A percentile compares a stretch with the other conserved stretches of the same genome.
Evolutionary conservation across 2,888 invertebrate genomes (phyloP).

Genomic region (Eudasyphora cyanicolor): DNA sequence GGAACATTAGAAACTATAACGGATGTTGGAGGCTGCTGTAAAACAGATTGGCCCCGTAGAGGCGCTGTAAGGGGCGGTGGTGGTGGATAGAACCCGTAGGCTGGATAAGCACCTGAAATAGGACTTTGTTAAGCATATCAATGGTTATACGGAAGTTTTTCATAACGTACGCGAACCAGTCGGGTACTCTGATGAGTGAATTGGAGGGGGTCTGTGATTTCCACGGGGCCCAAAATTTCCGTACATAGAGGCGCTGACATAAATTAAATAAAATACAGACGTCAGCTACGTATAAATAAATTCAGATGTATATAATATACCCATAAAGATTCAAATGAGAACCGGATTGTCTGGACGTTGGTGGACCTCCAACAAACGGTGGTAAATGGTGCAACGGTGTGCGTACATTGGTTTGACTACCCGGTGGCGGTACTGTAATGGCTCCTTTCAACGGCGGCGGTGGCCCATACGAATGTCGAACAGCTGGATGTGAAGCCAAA

Average conservation of each 20-base stretch:
- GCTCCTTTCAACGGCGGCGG: constrained; percentile 76
- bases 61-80: constrained; percentile 74
- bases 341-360: constrained; percentile 76
- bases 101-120: constrained; percentile 69
- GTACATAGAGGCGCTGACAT: constrained; percentile 74
- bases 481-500: constrained; percentile 66
- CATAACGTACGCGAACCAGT: constrained; percentile 74
- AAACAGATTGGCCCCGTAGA: constrained; percentile 23
- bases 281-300: neutral
- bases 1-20: constrained; percentile 73
- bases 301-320: constrained; percentile 61
- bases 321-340: constrained; percentile 77
- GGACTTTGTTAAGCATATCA: neutral
- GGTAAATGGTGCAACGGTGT: constrained; percentile 56
- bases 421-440: constrained; percentile 66
- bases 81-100: constrained; percentile 78
- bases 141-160: neutral
- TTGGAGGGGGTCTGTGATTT: constrained; percentile 69
- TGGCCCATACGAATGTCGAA: constrained; percentile 78
- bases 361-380: constrained; percentile 68
- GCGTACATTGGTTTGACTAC: constrained; percentile 37
- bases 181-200: constrained; percentile 72
- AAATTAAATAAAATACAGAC: neutral
- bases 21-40: constrained; percentile 67
- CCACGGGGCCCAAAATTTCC: constrained; percentile 76